Evolutionary conservation across 2,797 vertebrate genomes (phyloP), one percentile per base, ranked within the genome.

Genomic region (Tachyglossus aculeatus): DNA sequence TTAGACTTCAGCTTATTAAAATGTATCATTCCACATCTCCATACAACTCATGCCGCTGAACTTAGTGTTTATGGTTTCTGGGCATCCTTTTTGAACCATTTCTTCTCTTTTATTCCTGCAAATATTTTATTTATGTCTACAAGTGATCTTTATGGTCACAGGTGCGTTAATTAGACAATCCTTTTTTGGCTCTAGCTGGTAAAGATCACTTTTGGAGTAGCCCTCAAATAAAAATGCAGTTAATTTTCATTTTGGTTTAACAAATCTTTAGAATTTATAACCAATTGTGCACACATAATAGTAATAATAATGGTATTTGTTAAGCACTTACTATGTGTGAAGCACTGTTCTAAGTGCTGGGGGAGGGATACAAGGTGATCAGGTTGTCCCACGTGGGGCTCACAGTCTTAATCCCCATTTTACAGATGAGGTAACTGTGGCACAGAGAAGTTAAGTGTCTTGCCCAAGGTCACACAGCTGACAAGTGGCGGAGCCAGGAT

Each of bases 61-160:
- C 60, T 1, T 0, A 19, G 52, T 71, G 74, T 37, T 53, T 27
- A 74, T 27, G 56, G 68, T 59, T 33, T 39, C 6, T 68, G 43
- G 27, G n/a, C 32, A 39, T 12, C 39, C 18, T 68, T 69, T 73
- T 63, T 58, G 34, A 55, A 32, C 32, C 29, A n/a, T 21, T 76
- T 61, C n/a, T 80, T 41, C 24, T 19, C 16, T 72, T 76, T 14
- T 31, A 22, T 82, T 80, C 84, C 39, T 85, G 18, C 53, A 44
- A 13, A 15, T 50, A 32, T 62, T 44, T 53, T 66, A 78, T 74
- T 82, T 83, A 62, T 67, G 19, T 29, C 77, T 66, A 62, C 58
- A 70, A 76, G 63, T 41, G 5, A 71, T 74, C 25, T 67, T 6
- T 22, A 14, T 45, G 38, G 7, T 32, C 25, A 48, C 38, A 39